phyloP scores from a whole-genome alignment of 2,113 vertebrate species.

The Pollachius pollachius region DNA sequence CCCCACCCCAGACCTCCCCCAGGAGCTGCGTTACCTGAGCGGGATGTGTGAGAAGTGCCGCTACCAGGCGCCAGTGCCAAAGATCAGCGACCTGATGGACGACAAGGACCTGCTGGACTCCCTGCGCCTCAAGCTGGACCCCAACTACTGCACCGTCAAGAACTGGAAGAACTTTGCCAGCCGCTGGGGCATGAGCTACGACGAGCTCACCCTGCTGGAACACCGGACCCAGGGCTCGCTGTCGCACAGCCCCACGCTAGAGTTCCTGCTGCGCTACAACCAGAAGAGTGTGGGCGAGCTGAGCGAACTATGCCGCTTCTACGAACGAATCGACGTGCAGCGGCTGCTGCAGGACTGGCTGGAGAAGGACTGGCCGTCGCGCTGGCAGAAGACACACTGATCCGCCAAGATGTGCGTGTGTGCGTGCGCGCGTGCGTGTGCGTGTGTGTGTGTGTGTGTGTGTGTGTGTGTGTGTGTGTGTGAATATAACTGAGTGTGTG shows the following conservation, averaged over 20 bases:
- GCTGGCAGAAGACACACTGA: constrained; percentile 75
- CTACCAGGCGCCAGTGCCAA: constrained; percentile 79
- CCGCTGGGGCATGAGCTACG: constrained; percentile 97
- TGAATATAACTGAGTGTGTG: too few relatives aligned
- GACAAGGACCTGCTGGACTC: constrained; percentile 93
- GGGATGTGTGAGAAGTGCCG: constrained; percentile 69
- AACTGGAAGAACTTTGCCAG: constrained; percentile 99
- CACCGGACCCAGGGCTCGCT: constrained; percentile 83
- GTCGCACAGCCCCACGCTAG: constrained; percentile 87
- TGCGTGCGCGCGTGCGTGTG: too few relatives aligned
- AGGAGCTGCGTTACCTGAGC: constrained; percentile 61
- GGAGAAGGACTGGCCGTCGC: constrained; percentile 91
- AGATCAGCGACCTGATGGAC: constrained; percentile 94
- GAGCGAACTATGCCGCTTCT: constrained; percentile 89
- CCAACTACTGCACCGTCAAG: constrained; percentile 92
- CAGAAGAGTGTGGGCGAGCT: constrained; percentile 91
- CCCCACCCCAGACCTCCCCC: constrained; percentile 57
- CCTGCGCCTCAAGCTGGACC: constrained; percentile 92
- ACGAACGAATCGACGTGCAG: constrained; percentile 91
- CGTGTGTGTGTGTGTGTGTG: too few relatives aligned
- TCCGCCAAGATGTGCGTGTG: background rate
- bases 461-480: too few relatives aligned
- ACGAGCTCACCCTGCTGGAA: constrained; percentile 93
- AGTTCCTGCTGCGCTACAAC: constrained; percentile 90
- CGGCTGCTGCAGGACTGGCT: constrained; percentile 90